phyloP scores from a whole-genome alignment of 2,888 invertebrate species.

The Dexiosoma caninum region DNA sequence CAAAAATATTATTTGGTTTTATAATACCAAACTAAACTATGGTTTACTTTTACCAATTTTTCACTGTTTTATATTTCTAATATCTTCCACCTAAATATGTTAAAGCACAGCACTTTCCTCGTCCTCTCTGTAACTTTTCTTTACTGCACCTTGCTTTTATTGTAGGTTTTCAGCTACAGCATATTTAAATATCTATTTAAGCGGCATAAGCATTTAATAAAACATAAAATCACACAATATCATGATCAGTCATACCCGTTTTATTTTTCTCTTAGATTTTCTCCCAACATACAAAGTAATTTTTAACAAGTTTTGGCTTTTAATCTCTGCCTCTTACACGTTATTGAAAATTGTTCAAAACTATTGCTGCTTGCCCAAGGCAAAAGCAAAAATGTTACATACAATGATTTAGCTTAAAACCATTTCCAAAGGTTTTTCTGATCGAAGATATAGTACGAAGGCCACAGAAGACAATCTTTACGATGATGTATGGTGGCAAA shows the following conservation, averaged over 20 bases:
- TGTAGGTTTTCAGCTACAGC: slow-evolving; percentile 7
- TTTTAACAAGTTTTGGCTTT: not conserved
- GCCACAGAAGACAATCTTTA: slow-evolving; percentile 33
- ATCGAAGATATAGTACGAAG: slow-evolving; percentile 17
- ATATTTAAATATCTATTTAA: slow-evolving; percentile 34
- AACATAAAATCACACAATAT: slow-evolving; percentile 11
- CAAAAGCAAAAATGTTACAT: not conserved
- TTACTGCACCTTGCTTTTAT: not conserved
- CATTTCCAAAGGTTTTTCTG: slow-evolving; percentile 19
- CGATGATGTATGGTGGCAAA: slow-evolving; percentile 44
- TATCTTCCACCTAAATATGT: not conserved
- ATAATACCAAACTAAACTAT: not conserved
- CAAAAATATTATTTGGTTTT: not conserved
- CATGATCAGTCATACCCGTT: slow-evolving; percentile 19
- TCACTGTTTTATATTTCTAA: too few species aligned
- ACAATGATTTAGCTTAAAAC: slow-evolving; percentile 11
- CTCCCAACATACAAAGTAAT: not conserved
- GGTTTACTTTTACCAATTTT: not conserved
- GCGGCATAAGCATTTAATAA: slow-evolving; percentile 26
- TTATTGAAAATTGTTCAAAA: not conserved
- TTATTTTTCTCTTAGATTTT: not conserved
- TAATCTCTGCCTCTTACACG: not conserved
- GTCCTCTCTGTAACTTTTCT: not conserved
- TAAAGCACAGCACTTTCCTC: not conserved
- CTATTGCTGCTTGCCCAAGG: not conserved